A percentile compares a stretch with the other conserved stretches of the same genome.
These are phyloP conservation scores for Ceratotherium simum DNA, from an alignment of 2,113 vertebrate species.

Conservation along the genomic window DNA sequence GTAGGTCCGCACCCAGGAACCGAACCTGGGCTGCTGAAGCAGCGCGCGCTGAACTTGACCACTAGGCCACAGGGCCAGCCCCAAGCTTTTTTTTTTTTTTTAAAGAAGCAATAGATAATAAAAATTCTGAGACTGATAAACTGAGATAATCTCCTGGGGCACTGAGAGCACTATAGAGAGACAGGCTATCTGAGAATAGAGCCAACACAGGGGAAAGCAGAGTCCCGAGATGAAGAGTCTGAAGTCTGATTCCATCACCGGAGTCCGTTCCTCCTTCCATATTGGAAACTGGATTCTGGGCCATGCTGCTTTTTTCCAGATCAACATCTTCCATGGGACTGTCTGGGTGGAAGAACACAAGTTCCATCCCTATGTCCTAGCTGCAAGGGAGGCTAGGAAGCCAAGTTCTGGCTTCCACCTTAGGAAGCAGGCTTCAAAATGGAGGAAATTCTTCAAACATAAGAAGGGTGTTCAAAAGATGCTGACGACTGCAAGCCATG, in stretches of 20 bases:
- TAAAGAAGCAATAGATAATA: neutral
- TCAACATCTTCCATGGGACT: too few species aligned
- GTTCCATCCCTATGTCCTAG: neutral
- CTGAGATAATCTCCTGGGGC: neutral
- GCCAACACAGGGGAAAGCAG: neutral
- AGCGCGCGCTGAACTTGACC: too few species aligned
- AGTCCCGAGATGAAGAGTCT: neutral
- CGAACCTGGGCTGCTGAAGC: too few species aligned
- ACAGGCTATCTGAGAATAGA: neutral
- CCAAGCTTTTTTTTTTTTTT: neutral
- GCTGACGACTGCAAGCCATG: neutral
- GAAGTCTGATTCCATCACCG: neutral
- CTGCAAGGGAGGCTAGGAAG: neutral
- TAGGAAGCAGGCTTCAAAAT: neutral
- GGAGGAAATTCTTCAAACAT: neutral
- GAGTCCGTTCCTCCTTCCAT: neutral
- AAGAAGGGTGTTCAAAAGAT: neutral
- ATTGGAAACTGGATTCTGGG: neutral
- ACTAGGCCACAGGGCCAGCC: too few species aligned
- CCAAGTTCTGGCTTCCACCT: neutral
- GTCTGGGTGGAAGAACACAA: neutral
- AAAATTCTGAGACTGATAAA: neutral
- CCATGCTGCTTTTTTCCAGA: neutral
- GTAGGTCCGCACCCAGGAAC: too few species aligned
- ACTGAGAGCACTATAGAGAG: neutral